Percentiles rank a stretch among this genome's conserved stretches.
These are phyloP conservation scores for Cyphomyrus plagiostoma DNA, from an alignment of 2,113 vertebrate species.

Conservation along the genomic window DNA sequence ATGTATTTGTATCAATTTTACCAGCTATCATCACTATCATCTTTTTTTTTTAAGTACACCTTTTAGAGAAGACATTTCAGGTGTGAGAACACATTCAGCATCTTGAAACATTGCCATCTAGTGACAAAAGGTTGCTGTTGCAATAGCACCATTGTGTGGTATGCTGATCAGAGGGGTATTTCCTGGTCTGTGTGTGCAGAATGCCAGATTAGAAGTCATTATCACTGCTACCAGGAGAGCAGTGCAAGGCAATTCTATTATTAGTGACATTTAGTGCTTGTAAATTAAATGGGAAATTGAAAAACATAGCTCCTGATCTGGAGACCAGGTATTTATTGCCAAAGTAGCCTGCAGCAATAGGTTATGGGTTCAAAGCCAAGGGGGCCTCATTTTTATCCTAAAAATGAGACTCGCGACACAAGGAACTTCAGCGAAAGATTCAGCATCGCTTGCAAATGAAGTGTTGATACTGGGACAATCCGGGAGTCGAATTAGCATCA, in stretches of 20 bases:
- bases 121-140: slow-evolving; percentile 21
- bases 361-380: neutral
- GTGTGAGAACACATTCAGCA: neutral
- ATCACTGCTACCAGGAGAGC: neutral
- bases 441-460: neutral
- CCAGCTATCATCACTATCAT: neutral
- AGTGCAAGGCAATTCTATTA: neutral
- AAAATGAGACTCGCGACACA: neutral
- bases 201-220: neutral
- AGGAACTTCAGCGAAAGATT: neutral
- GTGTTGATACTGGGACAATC: neutral
- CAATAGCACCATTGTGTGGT: neutral
- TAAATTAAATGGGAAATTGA: neutral
- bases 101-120: slow-evolving; percentile 43
- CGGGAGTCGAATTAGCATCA: neutral
- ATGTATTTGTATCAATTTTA: neutral
- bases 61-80: neutral
- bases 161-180: neutral
- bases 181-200: neutral
- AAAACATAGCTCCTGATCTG: neutral
- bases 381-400: neutral
- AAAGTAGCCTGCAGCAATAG: neutral
- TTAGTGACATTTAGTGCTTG: neutral
- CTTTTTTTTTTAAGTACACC: neutral
- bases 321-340: neutral